Base-by-base conservation (phyloP, 2,888 invertebrate species). In the Meloe dianella region DNA sequence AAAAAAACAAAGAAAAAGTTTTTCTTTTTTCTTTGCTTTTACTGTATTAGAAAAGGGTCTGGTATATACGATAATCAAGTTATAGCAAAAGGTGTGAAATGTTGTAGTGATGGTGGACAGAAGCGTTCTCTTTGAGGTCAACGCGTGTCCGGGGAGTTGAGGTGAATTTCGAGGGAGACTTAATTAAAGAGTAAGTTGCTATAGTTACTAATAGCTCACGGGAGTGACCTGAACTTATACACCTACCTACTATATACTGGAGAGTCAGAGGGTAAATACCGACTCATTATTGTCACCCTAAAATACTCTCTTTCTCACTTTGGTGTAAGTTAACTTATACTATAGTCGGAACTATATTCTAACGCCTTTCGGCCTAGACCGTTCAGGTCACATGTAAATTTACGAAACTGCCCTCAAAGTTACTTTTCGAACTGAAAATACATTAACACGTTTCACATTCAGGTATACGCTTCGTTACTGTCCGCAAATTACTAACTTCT, bases 171-270 rank as follows among this genome's bases (percentile, higher is more conserved):
- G 62, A 66, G 75, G 73, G 74, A 68, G 75, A 75, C 78, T 79
- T 79, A 80, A 80, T 79, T 79, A 79, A 77, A 77, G 77, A 75
- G 74, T 73, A 76, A n/a, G 79, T 80, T 78, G 79, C 79, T 78
- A 80, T 79, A 79, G 79, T 71, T 78, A 80, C 79, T 78, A 80
- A 80, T 79, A 79, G 79, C 77, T 74, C 62, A 70, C 70, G 68
- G 72, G 72, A 72, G 72, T 75, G 77, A 78, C 77, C 77, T 76
- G 73, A 65, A 66, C 72, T 70, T 61, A 60, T 60, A 64, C 71
- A 72, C 68, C 63, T 72, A 65, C 62, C 57, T 57, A 57, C 63
- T 58, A 67, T 17, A 41, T 41, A 41, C 17, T 51, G 22, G 8
- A 61, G 59, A 65, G 74, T 74, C 73, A 72, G 71, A 74, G 77